A percentile compares a stretch with the other conserved stretches of the same genome.
These are phyloP conservation scores for Mantis religiosa DNA, from an alignment of 2,888 invertebrate species.

Conservation along the genomic window DNA sequence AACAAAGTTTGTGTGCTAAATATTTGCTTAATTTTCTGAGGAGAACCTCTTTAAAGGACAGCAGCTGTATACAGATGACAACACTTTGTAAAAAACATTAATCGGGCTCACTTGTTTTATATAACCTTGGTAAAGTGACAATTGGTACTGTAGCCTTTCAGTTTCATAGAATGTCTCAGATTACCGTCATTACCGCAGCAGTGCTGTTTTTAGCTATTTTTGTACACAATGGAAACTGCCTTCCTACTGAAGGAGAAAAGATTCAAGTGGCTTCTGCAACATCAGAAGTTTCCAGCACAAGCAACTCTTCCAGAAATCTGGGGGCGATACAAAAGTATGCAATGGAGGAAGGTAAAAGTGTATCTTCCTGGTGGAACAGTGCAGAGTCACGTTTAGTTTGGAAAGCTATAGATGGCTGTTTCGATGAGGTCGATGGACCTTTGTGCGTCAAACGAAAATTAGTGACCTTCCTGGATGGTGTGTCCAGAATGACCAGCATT, in stretches of 20 bases:
- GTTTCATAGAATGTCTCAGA: background rate
- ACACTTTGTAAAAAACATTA: background rate
- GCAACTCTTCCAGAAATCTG: background rate
- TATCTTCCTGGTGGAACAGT: background rate
- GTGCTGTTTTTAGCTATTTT: background rate
- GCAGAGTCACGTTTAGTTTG: background rate
- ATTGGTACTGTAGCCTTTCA: background rate
- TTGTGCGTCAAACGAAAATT: conserved; percentile 60
- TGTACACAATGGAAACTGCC: background rate
- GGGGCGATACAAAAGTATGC: background rate
- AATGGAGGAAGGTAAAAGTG: background rate
- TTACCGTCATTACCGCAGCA: background rate
- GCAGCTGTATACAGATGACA: background rate
- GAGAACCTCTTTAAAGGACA: background rate
- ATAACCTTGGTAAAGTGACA: too few relatives aligned
- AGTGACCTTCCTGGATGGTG: conserved; percentile 36
- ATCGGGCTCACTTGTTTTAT: background rate
- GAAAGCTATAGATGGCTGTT: conserved; percentile 51
- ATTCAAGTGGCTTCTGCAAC: background rate
- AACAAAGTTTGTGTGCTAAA: background rate
- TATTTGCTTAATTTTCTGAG: background rate
- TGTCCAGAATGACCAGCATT: conserved; percentile 1
- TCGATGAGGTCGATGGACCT: conserved; percentile 55
- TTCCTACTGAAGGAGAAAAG: background rate
- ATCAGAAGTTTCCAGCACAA: background rate